Evolutionary conservation across 2,888 invertebrate species (phyloP).

Genomic region (Acleris emargana): DNA sequence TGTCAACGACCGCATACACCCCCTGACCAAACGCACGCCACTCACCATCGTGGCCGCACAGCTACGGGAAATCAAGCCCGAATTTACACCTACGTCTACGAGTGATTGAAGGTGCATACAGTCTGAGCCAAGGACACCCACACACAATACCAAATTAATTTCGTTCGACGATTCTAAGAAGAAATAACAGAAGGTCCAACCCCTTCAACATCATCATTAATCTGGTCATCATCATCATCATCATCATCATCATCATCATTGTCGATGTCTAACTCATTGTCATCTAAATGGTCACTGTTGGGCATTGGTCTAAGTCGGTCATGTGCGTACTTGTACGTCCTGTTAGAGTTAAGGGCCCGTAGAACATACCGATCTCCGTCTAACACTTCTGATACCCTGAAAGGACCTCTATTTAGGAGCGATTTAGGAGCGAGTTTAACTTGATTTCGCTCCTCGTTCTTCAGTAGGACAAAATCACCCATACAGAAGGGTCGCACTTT

Average conservation of each 20-base stretch:
- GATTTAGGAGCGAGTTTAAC: conserved; percentile 14
- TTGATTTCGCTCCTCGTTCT: conserved; percentile 20
- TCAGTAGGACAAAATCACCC: conserved; percentile 12
- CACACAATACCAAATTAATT: not conserved
- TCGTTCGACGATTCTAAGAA: too few species aligned
- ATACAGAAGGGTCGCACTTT: conserved; percentile 1
- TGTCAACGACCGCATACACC: not conserved
- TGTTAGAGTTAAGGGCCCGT: not conserved
- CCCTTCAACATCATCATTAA: too few species aligned
- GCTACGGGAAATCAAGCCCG: too few species aligned
- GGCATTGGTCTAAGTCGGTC: not conserved
- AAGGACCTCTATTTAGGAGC: conserved; percentile 18
- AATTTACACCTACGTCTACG: not conserved
- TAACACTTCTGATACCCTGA: not conserved
- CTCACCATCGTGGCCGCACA: too few species aligned
- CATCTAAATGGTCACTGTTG: not conserved
- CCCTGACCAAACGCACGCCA: too few species aligned
- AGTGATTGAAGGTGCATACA: not conserved
- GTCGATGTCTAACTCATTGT: not conserved
- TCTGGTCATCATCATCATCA: not conserved
- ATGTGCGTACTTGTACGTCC: conserved; percentile 3
- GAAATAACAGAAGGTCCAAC: too few species aligned
- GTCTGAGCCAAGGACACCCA: not conserved
- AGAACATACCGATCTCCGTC: conserved; percentile 6
- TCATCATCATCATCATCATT: not conserved